Conservation (phyloP, 2,113 vertebrate species). For the Gadus chalcogrammus region DNA sequence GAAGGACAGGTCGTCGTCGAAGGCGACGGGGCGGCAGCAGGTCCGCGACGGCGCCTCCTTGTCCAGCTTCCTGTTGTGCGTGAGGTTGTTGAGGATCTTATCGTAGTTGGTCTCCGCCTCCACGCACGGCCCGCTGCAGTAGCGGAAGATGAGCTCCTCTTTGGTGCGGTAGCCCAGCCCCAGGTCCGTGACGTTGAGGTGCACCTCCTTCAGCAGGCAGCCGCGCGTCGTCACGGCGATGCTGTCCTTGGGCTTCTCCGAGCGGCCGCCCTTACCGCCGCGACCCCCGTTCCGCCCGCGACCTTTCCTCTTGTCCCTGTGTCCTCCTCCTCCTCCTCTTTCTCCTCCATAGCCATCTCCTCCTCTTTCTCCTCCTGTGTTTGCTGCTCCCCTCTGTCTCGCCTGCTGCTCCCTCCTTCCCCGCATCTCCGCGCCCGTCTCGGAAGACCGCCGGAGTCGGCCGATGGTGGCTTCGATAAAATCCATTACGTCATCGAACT, state of each 20-base stretch:
- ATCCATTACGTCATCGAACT: constrained; percentile 93
- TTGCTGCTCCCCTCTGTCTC: constrained; percentile 71
- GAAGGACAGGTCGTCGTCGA: constrained; percentile 94
- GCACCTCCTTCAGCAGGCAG: constrained; percentile 90
- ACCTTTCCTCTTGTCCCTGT: constrained; percentile 56
- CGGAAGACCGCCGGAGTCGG: constrained; percentile 85
- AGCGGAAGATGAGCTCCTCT: constrained; percentile 95
- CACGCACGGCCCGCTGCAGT: constrained; percentile 93
- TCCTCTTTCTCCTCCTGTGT: constrained; percentile 44
- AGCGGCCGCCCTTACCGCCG: constrained; percentile 67
- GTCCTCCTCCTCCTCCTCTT: constrained; percentile 51
- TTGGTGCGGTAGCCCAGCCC: constrained; percentile 95
- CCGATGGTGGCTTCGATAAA: constrained; percentile 94
- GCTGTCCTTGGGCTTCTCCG: constrained; percentile 62
- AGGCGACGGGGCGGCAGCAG: constrained; percentile 91
- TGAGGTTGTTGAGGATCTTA: constrained; percentile 96
- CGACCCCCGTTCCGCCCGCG: constrained; percentile 65
- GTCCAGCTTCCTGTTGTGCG: constrained; percentile 89
- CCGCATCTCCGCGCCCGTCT: constrained; percentile 65
- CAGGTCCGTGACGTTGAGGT: constrained; percentile 95
- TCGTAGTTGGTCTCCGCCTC: constrained; percentile 92
- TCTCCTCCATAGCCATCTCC: constrained; percentile 58
- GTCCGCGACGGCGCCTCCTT: constrained; percentile 85
- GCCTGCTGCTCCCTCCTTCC: constrained; percentile 77
- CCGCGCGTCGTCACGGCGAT: constrained; percentile 78